phyloP scores from a whole-genome alignment of 2,797 vertebrate species.

The Knipowitschia caucasica region DNA sequence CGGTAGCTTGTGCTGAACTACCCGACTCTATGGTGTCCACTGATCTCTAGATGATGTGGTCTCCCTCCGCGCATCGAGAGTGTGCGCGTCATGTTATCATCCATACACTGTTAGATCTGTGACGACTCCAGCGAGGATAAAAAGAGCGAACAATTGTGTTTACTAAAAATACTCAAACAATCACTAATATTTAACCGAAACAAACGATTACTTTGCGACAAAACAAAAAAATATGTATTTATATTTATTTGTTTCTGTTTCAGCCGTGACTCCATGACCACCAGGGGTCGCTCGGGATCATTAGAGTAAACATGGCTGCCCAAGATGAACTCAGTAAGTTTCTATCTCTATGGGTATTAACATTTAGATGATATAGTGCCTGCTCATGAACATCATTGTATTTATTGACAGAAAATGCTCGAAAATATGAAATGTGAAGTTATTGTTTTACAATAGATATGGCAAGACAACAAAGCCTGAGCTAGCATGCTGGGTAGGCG shows the following conservation, averaged over 20 bases:
- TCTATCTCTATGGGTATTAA: constrained; percentile 42
- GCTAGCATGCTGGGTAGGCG: constrained; percentile 58
- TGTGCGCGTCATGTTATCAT: constrained; percentile 4
- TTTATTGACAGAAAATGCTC: accelerated
- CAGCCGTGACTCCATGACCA: constrained; percentile 36
- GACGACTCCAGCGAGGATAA: not conserved
- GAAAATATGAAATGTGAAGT: not conserved
- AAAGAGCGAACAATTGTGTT: too few relatives aligned
- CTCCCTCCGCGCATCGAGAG: constrained; percentile 4
- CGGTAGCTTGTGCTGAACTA: constrained; percentile 22
- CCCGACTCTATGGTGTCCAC: constrained; percentile 25
- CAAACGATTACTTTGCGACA: too few relatives aligned
- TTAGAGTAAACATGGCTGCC: constrained; percentile 82
- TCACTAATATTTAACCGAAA: too few relatives aligned
- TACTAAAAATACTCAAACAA: too few relatives aligned
- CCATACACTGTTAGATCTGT: constrained; percentile 43
- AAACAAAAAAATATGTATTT: too few relatives aligned
- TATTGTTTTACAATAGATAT: not conserved
- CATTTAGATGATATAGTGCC: constrained; percentile 1
- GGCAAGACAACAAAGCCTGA: constrained; percentile 40
- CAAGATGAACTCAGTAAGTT: constrained; percentile 99
- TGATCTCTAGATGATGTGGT: not conserved
- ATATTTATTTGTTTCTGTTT: not conserved
- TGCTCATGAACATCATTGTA: not conserved
- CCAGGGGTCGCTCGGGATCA: constrained; percentile 40